Evolutionary conservation across 2,113 vertebrate species (phyloP).

Genomic region (Campylomormyrus tamandua): DNA sequence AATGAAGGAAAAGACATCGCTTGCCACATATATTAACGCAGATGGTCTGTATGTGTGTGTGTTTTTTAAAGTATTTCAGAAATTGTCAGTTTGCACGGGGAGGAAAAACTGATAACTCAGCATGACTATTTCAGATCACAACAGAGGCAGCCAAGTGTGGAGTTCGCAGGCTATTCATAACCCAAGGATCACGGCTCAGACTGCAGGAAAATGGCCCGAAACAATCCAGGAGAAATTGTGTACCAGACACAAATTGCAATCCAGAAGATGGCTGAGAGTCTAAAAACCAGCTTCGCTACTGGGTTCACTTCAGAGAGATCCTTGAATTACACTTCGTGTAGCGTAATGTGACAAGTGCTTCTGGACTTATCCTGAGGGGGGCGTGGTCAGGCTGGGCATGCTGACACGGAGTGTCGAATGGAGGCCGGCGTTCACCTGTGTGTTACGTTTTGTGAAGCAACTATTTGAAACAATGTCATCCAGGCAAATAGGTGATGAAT

Average conservation of each 20-base stretch:
- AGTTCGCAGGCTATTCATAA: not conserved
- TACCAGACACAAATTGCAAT: not conserved
- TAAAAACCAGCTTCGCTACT: not conserved
- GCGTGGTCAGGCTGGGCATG: not conserved
- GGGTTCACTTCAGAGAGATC: not conserved
- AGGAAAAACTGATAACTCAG: not conserved
- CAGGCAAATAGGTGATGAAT: slow-evolving; percentile 26
- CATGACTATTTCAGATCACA: slow-evolving; percentile 6
- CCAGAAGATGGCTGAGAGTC: not conserved
- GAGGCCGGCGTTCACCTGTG: not conserved
- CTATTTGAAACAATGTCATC: slow-evolving; percentile 17
- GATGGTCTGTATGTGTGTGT: not conserved
- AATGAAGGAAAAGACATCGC: not conserved
- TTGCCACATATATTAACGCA: not conserved
- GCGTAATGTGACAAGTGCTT: not conserved
- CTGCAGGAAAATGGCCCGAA: not conserved
- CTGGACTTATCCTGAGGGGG: not conserved
- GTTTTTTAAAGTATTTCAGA: not conserved
- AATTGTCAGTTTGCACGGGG: not conserved
- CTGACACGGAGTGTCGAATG: not conserved
- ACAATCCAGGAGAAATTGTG: not conserved
- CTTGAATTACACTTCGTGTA: not conserved
- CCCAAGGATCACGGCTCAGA: not conserved
- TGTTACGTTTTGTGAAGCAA: not conserved
- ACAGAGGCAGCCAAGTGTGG: not conserved